Percentiles rank a stretch among this genome's conserved stretches.
phyloP scores from a whole-genome alignment of 2,797 vertebrate genomes.

The Tiaroga cobitis region DNA sequence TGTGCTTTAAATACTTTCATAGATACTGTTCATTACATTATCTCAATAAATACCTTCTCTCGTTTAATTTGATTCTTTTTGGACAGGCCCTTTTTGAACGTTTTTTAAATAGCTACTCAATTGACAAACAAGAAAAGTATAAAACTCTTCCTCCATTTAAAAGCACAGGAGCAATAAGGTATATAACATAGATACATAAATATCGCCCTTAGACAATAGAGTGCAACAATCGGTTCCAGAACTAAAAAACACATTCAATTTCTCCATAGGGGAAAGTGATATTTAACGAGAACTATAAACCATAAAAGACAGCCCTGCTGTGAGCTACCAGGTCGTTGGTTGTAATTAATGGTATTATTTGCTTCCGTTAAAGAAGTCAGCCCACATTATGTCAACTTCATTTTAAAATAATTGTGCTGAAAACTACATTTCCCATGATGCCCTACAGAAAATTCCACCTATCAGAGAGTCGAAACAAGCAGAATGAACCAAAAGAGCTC shows the following conservation, averaged over 20 bases:
- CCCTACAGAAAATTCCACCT: background rate
- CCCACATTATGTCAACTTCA: background rate
- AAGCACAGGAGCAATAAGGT: conserved; percentile 9
- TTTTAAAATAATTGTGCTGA: background rate
- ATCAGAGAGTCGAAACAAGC: background rate
- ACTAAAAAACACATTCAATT: background rate
- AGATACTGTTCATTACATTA: conserved; percentile 10
- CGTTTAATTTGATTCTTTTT: background rate
- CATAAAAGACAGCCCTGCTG: background rate
- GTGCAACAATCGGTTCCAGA: background rate
- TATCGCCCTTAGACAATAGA: background rate
- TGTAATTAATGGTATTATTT: background rate
- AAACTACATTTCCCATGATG: background rate
- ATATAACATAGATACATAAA: background rate
- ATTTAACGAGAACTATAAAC: background rate
- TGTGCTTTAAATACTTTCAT: conserved; percentile 16
- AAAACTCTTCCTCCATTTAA: conserved; percentile 18
- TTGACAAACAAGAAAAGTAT: conserved; percentile 16
- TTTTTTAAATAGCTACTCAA: conserved; percentile 11
- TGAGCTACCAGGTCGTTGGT: background rate
- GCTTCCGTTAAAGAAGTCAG: background rate
- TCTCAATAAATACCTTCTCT: conserved; percentile 41
- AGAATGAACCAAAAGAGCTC: background rate
- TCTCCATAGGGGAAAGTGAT: background rate
- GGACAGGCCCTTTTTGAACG: background rate